Base-by-base conservation (phyloP, 2,113 vertebrate genomes). In the Atherinomorus stipes region DNA sequence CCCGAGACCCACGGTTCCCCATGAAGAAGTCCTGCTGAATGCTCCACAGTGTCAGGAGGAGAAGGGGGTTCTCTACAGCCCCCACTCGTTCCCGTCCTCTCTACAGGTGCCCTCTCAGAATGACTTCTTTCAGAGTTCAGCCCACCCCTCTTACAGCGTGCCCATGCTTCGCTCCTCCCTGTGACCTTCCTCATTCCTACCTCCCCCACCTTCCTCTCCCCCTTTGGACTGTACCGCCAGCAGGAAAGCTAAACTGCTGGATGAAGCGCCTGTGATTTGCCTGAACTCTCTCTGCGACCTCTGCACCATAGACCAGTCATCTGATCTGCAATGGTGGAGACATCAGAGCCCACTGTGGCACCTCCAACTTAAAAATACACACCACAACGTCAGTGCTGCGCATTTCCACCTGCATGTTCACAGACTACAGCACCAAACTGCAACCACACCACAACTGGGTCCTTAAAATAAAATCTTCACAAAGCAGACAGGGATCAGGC, bases 1-100 rank as follows among this genome's bases (percentile, higher is more conserved):
- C 87, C 71, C 74, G 84, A 84, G 92, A 93, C 53, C 78, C 88
- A n/a, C 75, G 89, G 52, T 92, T 94, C 61, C 94, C 94, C 94
- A 94, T 94, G 74, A n/a, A 60, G 64, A 86, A 73, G 15, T 64
- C 18, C 58, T 67, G 45, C 61, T 25, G 62, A 79, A 38, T 26
- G 60, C 37, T 56, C 56, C 72, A 52, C 49, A 63, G 64, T 15
- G 49, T 40, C 18, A 2, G 15, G 23, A 50, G 16, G 54, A 68
- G 79, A 64, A 62, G 58, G 79, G 76, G 78, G 21, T 80, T 76
- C 64, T 84, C 42, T 31, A 71, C 37, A 76, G 74, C 74, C 85
- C 87, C 85, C 84, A 64, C 64, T 67, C 62, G 53, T 81, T 74
- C 74, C 85, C 65, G 81, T 89, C 80, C 77, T 72, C 85, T 87